These are phyloP conservation scores for Echinometra lucunter DNA, from an alignment of 53 echinoderm and acorn worm species.

Conservation along the genomic window DNA sequence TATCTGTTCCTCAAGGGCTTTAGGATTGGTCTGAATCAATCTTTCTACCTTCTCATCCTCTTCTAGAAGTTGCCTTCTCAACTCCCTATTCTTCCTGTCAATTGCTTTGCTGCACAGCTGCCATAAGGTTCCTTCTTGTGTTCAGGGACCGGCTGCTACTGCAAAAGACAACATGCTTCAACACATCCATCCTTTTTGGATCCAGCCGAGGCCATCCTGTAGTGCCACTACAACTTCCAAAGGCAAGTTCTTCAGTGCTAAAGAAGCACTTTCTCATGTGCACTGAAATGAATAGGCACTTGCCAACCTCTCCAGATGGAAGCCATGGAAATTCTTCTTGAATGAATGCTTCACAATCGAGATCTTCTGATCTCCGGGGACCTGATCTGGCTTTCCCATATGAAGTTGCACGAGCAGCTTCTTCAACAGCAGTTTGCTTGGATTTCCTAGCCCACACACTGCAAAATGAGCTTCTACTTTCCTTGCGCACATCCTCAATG, in stretches of 20 bases:
- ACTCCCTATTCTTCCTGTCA: slow-evolving; percentile 1
- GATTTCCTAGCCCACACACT: slow-evolving; percentile 22
- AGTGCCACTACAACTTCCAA: slow-evolving; percentile 28
- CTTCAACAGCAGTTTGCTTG: background rate
- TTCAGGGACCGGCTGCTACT: background rate
- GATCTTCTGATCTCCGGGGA: background rate
- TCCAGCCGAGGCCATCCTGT: slow-evolving; percentile 36
- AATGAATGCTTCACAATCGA: slow-evolving; percentile 34
- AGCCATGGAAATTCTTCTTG: slow-evolving; percentile 59
- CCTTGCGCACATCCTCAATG: background rate
- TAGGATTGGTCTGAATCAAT: background rate
- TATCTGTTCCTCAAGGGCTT: background rate
- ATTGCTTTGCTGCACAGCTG: slow-evolving; percentile 45
- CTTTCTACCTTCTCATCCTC: slow-evolving; percentile 30
- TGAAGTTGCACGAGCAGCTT: slow-evolving; percentile 30
- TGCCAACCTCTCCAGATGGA: slow-evolving; percentile 48
- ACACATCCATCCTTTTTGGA: background rate
- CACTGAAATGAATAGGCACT: slow-evolving; percentile 42
- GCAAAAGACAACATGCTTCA: slow-evolving; percentile 60
- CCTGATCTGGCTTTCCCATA: background rate
- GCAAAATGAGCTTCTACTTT: slow-evolving; percentile 19
- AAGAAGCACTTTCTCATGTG: slow-evolving; percentile 41
- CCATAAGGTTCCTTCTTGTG: background rate
- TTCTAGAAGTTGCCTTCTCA: slow-evolving; percentile 10
- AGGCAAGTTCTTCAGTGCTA: slow-evolving; percentile 47